A percentile compares a stretch with the other conserved stretches of the same genome.
phyloP scores from a whole-genome alignment of 2,113 vertebrate genomes.

The Bothrops jararaca region DNA sequence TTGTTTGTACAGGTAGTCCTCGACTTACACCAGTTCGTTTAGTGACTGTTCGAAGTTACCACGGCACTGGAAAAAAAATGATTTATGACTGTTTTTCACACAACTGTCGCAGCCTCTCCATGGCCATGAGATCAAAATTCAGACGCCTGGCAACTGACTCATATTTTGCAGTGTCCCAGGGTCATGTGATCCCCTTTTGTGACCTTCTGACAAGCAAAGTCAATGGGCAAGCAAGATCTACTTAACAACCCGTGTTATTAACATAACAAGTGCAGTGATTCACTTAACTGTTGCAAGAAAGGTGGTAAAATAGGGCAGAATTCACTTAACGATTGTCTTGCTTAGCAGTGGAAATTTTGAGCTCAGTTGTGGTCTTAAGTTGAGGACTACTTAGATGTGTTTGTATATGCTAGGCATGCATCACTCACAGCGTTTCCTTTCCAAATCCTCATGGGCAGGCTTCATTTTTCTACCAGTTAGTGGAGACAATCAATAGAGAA shows the following conservation, averaged over 20 bases:
- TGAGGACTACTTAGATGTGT: not conserved
- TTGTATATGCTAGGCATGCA: not conserved
- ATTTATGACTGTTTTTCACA: not conserved
- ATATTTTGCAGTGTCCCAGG: not conserved
- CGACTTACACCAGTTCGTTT: not conserved
- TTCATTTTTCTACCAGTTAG: not conserved
- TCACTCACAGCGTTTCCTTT: not conserved
- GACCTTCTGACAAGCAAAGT: not conserved
- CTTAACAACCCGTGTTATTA: not conserved
- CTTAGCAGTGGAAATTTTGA: not conserved
- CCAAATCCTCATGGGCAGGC: not conserved
- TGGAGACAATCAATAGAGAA: not conserved
- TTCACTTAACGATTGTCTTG: not conserved
- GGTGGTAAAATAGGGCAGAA: not conserved
- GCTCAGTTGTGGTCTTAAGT: not conserved
- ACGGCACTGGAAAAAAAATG: not conserved
- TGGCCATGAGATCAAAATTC: not conserved
- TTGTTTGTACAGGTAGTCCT: not conserved
- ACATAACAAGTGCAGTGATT: not conserved
- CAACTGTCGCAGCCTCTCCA: not conserved
- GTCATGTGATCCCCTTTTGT: not conserved
- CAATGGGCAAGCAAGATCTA: not conserved
- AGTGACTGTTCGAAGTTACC: not conserved
- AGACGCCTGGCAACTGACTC: accelerated
- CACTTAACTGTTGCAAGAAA: not conserved